These are phyloP conservation scores for Drosophila pseudoananassae DNA, from an alignment of 1,140 invertebrate species.

Conservation along the genomic window DNA sequence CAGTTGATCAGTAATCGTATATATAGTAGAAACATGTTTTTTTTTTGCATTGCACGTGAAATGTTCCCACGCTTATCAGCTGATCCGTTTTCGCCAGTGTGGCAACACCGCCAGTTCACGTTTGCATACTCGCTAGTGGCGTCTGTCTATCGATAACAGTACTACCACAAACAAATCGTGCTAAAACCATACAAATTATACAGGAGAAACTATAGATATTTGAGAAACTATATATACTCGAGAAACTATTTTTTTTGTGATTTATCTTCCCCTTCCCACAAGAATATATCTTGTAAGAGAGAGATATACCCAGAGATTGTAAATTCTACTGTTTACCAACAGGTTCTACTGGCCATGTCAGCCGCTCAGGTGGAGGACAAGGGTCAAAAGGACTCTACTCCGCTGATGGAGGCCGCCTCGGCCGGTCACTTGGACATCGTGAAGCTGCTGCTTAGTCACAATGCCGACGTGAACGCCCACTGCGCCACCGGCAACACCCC, in stretches of 20 bases:
- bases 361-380: conserved; percentile 98
- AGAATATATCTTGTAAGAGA: too few species aligned
- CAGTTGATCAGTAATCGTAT: background rate
- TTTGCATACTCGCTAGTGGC: conserved; percentile 4
- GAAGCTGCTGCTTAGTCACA: conserved; percentile 94
- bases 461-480: conserved; percentile 98
- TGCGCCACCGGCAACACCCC: conserved; percentile 98
- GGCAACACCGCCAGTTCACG: conserved; percentile 14
- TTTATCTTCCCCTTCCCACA: background rate
- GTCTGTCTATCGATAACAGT: conserved; percentile 33
- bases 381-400: conserved; percentile 96
- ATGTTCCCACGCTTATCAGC: conserved; percentile 11
- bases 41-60: conserved; percentile 1
- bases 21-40: background rate
- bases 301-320: background rate
- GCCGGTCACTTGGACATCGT: conserved; percentile 98
- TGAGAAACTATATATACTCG: background rate
- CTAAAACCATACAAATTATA: conserved; percentile 5
- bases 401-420: conserved; percentile 98
- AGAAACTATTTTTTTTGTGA: background rate
- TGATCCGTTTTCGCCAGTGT: conserved; percentile 3
- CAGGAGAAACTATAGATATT: background rate
- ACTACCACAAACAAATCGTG: background rate
- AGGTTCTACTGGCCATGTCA: conserved; percentile 97
- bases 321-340: conserved; percentile 15